Conservation (phyloP, 1,140 invertebrate species). For the Gonatopus flavifemur region DNA sequence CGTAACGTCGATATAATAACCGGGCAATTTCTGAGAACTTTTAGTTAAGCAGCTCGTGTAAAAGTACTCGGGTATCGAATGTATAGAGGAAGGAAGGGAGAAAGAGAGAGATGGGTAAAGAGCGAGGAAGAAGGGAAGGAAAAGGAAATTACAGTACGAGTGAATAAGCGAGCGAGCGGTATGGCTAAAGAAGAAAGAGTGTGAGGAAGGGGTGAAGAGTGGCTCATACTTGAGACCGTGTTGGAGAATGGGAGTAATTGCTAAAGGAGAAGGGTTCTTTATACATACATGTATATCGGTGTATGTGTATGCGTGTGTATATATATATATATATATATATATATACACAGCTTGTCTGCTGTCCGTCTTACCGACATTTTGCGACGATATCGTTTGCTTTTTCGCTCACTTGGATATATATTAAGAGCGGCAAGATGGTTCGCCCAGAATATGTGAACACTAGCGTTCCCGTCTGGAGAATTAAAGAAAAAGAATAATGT, state of each 20-base stretch:
- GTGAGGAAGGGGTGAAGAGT: conserved; percentile 12
- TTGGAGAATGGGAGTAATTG: conserved; percentile 44
- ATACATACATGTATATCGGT: no score
- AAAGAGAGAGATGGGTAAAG: conserved; percentile 14
- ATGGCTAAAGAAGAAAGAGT: no score
- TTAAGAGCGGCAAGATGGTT: background rate
- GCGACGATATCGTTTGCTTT: conserved; percentile 34
- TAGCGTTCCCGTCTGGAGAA: no score
- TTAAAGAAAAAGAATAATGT: no score
- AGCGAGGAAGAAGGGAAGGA: conserved; percentile 1
- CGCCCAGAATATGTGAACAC: no score
- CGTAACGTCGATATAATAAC: conserved; percentile 51
- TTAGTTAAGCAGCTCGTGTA: conserved; percentile 45
- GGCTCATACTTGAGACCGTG: no score
- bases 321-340: no score
- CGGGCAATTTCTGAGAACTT: conserved; percentile 53
- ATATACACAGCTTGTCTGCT: no score
- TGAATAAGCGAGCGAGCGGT: no score
- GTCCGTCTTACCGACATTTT: no score
- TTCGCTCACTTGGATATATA: background rate
- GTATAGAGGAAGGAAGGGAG: conserved; percentile 16
- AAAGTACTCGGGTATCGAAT: conserved; percentile 23
- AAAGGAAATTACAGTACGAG: no score
- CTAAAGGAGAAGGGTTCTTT: conserved; percentile 15
- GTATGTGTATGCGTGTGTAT: no score